A percentile compares a stretch with the other conserved stretches of the same genome.
These are phyloP conservation scores for Pteronotus mesoamericanus DNA, from an alignment of 2,797 vertebrate genomes.

Conservation along the genomic window DNA sequence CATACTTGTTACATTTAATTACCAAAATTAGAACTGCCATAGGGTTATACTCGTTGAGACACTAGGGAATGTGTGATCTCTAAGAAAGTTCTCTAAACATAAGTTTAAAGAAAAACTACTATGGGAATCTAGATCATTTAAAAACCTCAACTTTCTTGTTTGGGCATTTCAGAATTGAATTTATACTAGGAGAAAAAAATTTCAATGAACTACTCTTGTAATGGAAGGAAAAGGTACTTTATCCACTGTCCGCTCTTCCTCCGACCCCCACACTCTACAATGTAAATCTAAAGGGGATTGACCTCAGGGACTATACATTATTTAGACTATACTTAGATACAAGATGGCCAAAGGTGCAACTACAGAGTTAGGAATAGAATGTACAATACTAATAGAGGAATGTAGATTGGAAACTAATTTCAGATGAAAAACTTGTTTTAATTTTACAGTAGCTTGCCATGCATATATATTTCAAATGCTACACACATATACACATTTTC, in stretches of 20 bases:
- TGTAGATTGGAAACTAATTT: not conserved
- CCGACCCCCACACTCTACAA: too few relatives aligned
- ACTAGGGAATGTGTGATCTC: not conserved
- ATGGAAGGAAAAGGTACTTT: not conserved
- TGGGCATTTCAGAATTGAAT: not conserved
- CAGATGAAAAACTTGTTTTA: not conserved
- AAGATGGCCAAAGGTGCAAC: not conserved
- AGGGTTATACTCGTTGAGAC: not conserved
- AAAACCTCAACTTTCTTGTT: slow-evolving; percentile 3
- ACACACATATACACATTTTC: not conserved
- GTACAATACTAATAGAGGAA: not conserved
- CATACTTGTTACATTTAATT: not conserved
- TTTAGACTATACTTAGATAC: not conserved
- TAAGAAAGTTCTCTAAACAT: not conserved
- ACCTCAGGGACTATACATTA: not conserved
- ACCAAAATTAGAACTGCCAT: not conserved
- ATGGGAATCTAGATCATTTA: not conserved
- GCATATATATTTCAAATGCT: not conserved
- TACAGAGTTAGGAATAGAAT: not conserved
- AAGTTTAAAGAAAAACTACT: not conserved
- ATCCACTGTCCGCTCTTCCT: not conserved
- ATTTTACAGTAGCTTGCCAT: not conserved
- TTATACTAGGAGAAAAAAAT: not conserved
- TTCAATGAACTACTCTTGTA: not conserved
- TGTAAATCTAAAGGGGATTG: not conserved